A percentile compares a stretch with the other conserved stretches of the same genome.
These are phyloP conservation scores for Oryzias melastigma DNA, from an alignment of 2,113 vertebrate genomes.

Conservation along the genomic window DNA sequence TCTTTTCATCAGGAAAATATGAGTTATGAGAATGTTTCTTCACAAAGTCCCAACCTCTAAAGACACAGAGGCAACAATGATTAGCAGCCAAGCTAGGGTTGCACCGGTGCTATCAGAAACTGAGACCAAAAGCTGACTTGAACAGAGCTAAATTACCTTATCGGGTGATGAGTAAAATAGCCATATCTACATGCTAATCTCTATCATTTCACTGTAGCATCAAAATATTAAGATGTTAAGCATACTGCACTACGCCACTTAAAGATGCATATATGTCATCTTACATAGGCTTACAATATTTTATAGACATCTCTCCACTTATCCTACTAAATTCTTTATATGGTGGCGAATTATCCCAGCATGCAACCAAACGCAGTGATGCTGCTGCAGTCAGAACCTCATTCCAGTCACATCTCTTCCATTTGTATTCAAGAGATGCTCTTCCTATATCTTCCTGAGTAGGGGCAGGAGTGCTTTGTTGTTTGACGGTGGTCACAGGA, in stretches of 20 bases:
- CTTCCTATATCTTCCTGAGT: neutral
- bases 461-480: slow-evolving; percentile 6
- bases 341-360: neutral
- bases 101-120: no score
- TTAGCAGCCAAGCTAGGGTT: neutral
- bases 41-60: slow-evolving; percentile 36
- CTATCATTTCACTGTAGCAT: neutral
- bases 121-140: neutral
- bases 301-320: neutral
- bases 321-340: neutral
- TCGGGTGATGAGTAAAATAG: neutral
- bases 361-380: neutral
- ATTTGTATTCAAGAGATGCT: slow-evolving; percentile 3
- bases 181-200: slow-evolving; percentile 1
- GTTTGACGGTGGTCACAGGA: neutral
- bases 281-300: no score
- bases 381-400: slow-evolving; percentile 7
- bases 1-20: slow-evolving; percentile 52
- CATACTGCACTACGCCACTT: no score
- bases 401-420: slow-evolving; percentile 3
- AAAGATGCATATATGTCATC: no score
- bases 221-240: neutral
- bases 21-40: slow-evolving; percentile 27
- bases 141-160: neutral
- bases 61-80: neutral